phyloP scores from a whole-genome alignment of 2,888 invertebrate species.

The Cacoxenus indagator region DNA sequence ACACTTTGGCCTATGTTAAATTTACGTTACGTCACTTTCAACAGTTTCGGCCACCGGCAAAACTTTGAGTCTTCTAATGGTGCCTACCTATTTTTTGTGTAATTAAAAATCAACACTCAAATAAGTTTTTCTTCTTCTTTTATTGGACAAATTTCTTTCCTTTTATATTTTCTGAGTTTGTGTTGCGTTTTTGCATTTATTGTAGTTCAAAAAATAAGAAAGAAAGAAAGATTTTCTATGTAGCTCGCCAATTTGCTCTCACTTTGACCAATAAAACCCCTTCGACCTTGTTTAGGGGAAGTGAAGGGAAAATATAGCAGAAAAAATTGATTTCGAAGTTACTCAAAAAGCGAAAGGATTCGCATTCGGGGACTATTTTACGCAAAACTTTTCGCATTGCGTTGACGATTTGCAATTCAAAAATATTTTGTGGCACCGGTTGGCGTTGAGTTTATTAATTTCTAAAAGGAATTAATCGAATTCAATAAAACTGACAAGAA shows the following conservation, averaged over 20 bases:
- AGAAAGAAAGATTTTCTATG: too few species aligned
- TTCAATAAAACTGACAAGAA: background rate
- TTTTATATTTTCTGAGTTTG: background rate
- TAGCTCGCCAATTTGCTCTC: conserved; percentile 23
- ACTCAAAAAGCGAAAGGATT: background rate
- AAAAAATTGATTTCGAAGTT: background rate
- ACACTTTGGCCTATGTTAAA: background rate
- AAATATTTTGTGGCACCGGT: background rate
- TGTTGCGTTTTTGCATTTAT: conserved; percentile 27
- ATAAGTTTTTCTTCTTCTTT: conserved; percentile 11
- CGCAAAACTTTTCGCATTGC: background rate
- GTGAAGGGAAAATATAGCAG: background rate
- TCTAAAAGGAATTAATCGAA: background rate
- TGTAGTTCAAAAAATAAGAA: conserved; percentile 35
- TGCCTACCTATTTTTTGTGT: conserved; percentile 11
- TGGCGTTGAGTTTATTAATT: conserved; percentile 2
- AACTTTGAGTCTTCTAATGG: background rate
- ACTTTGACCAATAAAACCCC: background rate
- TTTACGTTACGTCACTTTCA: background rate
- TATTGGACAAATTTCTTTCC: background rate
- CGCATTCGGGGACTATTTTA: background rate
- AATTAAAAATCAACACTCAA: conserved; percentile 19
- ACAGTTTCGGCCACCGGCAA: background rate
- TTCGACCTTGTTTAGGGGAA: conserved; percentile 6
- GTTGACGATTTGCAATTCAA: background rate